Conservation (phyloP, 2,888 invertebrate genomes). For the Nasonia oneida region DNA sequence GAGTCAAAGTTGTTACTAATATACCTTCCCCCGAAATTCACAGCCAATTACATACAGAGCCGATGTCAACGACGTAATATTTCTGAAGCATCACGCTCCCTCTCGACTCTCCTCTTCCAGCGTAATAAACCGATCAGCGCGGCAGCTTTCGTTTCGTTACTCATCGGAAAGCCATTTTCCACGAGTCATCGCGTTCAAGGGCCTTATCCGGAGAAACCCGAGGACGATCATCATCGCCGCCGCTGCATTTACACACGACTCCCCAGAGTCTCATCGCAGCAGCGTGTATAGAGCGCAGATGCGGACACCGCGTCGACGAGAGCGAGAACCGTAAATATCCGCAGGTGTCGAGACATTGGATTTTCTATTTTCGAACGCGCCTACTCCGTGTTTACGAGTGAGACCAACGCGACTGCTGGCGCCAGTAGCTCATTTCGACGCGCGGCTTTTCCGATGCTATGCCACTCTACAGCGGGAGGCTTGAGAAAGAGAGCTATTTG, state of each 20-base stretch:
- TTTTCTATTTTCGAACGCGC: conserved; percentile 70
- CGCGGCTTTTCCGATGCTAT: neutral
- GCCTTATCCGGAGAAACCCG: neutral
- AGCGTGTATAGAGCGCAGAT: neutral
- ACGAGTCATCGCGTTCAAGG: conserved; percentile 17
- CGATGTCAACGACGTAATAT: neutral
- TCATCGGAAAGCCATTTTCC: conserved; percentile 21
- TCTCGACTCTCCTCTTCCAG: neutral
- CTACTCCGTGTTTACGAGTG: conserved; percentile 1
- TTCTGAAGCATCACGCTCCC: neutral
- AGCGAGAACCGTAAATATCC: conserved; percentile 64
- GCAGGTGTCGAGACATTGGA: conserved; percentile 69
- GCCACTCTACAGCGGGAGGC: neutral
- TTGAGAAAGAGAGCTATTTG: neutral
- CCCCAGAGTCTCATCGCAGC: conserved; percentile 46
- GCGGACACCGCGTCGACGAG: neutral
- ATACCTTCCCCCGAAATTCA: conserved; percentile 63
- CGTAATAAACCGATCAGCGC: conserved; percentile 4
- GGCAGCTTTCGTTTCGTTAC: neutral
- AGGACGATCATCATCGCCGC: neutral
- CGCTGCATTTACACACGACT: conserved; percentile 26
- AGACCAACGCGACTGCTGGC: neutral
- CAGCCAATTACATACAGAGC: conserved; percentile 70
- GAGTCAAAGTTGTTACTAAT: neutral
- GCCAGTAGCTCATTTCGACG: conserved; percentile 11